Percentiles rank a stretch among this genome's conserved stretches.
These are phyloP conservation scores for Mythimna lalbum DNA, from an alignment of 2,888 invertebrate genomes.

Conservation along the genomic window DNA sequence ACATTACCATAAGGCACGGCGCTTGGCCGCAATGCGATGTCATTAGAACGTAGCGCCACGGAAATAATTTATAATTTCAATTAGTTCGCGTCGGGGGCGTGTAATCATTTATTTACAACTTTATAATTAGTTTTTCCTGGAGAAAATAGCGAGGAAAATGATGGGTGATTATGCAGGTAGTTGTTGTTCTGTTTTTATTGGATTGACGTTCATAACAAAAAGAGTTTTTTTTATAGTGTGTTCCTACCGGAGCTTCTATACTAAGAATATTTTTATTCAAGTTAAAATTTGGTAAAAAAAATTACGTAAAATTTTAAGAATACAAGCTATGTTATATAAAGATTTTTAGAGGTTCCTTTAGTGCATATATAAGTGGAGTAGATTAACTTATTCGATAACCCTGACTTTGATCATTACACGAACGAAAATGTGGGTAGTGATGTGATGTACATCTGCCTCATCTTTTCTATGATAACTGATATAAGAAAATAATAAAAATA, in stretches of 20 bases:
- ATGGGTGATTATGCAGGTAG: constrained; percentile 29
- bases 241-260: too few species aligned
- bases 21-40: constrained; percentile 19
- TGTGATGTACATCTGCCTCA: too few species aligned
- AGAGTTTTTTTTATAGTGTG: neutral
- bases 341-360: too few species aligned
- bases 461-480: too few species aligned
- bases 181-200: constrained; percentile 20
- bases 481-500: neutral
- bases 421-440: too few species aligned
- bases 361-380: too few species aligned
- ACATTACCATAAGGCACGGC: constrained; percentile 10
- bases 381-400: too few species aligned
- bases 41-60: constrained; percentile 19
- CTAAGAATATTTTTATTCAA: too few species aligned
- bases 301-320: too few species aligned
- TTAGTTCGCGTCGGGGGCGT: constrained; percentile 34
- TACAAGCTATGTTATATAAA: too few species aligned
- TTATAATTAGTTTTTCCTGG: constrained; percentile 38
- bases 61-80: constrained; percentile 49
- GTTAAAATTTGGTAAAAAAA: too few species aligned
- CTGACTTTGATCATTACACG: too few species aligned
- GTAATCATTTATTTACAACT: constrained; percentile 39
- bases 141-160: constrained; percentile 32
- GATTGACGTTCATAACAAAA: neutral